Percentiles rank a stretch among this genome's conserved stretches.
Evolutionary conservation across 2,888 invertebrate genomes (phyloP).

Genomic region (Linnaemya tessellans): DNA sequence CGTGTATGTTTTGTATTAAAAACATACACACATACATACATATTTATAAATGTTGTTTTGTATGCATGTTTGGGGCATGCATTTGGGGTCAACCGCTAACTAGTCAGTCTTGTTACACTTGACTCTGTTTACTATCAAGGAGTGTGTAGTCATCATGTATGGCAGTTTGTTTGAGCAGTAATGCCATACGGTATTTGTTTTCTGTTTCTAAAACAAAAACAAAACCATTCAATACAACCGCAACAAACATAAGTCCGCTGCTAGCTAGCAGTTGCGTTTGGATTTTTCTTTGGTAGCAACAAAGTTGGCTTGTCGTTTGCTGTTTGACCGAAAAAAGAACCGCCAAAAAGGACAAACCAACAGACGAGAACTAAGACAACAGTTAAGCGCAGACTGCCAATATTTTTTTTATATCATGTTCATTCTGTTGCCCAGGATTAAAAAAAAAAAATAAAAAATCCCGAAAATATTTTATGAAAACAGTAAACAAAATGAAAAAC

Average conservation of each 20-base stretch:
- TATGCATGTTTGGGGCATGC: constrained; percentile 43
- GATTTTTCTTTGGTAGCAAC: constrained; percentile 8
- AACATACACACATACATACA: no score
- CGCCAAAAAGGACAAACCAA: not conserved
- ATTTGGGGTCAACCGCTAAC: constrained; percentile 71
- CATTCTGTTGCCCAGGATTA: not conserved
- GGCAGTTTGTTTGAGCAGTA: constrained; percentile 23
- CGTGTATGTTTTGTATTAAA: constrained; percentile 48
- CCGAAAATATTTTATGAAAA: constrained; percentile 33
- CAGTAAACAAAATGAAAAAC: constrained; percentile 17
- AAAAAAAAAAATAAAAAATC: not conserved
- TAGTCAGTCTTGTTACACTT: constrained; percentile 70
- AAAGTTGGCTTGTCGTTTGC: constrained; percentile 44
- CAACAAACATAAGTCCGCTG: constrained; percentile 54
- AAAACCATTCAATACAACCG: constrained; percentile 21
- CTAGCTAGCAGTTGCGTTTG: constrained; percentile 40
- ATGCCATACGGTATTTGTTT: constrained; percentile 31
- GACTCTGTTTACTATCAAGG: constrained; percentile 64
- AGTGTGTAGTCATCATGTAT: constrained; percentile 24
- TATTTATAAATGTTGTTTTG: not conserved
- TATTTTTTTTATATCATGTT: constrained; percentile 32
- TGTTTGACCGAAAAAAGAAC: constrained; percentile 31
- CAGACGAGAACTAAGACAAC: constrained; percentile 6
- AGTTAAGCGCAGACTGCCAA: constrained; percentile 23
- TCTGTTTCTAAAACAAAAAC: constrained; percentile 18